Conservation (phyloP, 2,113 vertebrate species). For the Sebastes schlegelii region DNA sequence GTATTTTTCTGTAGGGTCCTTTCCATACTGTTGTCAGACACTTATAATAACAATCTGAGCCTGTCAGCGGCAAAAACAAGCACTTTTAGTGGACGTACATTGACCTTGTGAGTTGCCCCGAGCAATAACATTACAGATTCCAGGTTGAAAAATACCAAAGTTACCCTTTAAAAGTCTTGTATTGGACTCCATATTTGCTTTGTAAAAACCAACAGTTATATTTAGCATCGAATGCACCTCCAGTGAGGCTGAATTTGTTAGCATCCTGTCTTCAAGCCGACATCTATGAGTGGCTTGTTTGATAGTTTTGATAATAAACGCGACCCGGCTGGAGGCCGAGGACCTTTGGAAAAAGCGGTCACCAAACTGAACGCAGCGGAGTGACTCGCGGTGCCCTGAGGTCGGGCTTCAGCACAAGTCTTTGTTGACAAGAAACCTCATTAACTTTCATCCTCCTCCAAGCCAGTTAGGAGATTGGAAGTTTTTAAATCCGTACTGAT, state of each 20-base stretch:
- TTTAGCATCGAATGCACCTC: background rate
- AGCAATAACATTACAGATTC: too few relatives aligned
- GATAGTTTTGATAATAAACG: constrained; percentile 42
- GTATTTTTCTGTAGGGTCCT: too few relatives aligned
- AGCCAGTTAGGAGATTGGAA: constrained; percentile 43
- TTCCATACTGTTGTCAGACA: too few relatives aligned
- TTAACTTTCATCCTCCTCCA: constrained; percentile 64
- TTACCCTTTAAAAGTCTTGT: background rate
- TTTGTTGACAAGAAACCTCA: constrained; percentile 66
- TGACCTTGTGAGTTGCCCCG: background rate
- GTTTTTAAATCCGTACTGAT: constrained; percentile 45
- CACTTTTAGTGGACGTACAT: background rate
- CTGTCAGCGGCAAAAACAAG: background rate
- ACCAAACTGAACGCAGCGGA: constrained; percentile 7
- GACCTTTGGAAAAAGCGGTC: constrained; percentile 9
- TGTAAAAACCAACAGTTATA: background rate
- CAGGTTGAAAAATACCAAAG: background rate
- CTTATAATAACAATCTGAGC: background rate
- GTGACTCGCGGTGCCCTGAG: constrained; percentile 37
- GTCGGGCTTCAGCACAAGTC: constrained; percentile 33
- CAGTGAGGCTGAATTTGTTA: constrained; percentile 7
- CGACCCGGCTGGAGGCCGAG: background rate
- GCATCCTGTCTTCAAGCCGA: constrained; percentile 10
- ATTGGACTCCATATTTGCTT: constrained; percentile 7
- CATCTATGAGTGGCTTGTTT: constrained; percentile 22